phyloP scores from a whole-genome alignment of 1,140 invertebrate genomes.

The Orius insidiosus region DNA sequence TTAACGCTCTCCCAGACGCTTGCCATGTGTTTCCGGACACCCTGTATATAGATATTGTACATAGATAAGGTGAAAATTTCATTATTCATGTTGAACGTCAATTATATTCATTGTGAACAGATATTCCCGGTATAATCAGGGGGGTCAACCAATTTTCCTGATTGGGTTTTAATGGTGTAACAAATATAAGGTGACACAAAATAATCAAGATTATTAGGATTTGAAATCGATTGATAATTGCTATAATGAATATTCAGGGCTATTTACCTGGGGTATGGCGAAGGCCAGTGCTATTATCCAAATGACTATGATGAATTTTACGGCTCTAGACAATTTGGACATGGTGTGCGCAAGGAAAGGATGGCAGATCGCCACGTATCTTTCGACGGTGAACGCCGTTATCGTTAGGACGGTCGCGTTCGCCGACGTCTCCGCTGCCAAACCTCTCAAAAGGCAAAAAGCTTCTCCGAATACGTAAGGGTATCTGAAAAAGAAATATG shows the following conservation, averaged over 20 bases:
- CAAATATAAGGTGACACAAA: neutral
- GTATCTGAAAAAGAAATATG: slow-evolving; percentile 32
- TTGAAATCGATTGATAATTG: neutral
- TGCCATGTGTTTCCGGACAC: too few relatives aligned
- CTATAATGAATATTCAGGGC: neutral
- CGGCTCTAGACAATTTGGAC: slow-evolving; percentile 53
- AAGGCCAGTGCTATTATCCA: slow-evolving; percentile 52
- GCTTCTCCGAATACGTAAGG: slow-evolving; percentile 73
- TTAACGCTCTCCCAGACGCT: too few relatives aligned
- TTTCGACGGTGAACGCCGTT: slow-evolving; percentile 83
- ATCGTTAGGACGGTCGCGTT: slow-evolving; percentile 88
- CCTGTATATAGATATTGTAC: too few relatives aligned
- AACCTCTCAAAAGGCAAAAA: slow-evolving; percentile 68
- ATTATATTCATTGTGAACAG: too few relatives aligned
- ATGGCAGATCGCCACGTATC: slow-evolving; percentile 88
- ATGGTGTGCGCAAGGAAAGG: slow-evolving; percentile 75
- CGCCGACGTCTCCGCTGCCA: slow-evolving; percentile 75
- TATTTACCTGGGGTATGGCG: slow-evolving; percentile 45
- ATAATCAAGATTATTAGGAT: neutral
- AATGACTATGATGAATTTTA: slow-evolving; percentile 48
- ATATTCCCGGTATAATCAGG: too few relatives aligned
- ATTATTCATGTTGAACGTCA: too few relatives aligned
- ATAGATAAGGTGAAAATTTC: too few relatives aligned
- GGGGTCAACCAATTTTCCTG: too few relatives aligned
- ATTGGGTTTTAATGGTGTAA: too few relatives aligned